Evolutionary conservation across 2,113 vertebrate genomes (phyloP).

Genomic region (Trematocara nigrifrons): DNA sequence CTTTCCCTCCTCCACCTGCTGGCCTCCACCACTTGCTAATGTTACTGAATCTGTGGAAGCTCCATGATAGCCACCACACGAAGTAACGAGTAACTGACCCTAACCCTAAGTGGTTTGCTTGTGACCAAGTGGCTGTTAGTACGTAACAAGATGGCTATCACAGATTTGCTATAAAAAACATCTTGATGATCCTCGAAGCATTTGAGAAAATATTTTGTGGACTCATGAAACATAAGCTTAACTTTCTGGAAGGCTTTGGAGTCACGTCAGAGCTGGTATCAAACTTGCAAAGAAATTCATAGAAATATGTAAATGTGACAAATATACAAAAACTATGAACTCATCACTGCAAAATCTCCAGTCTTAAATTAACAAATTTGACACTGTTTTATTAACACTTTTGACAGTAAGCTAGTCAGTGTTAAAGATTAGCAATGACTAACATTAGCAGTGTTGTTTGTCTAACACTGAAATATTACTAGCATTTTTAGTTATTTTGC

Average conservation of each 20-base stretch:
- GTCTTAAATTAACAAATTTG: background rate
- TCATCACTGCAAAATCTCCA: background rate
- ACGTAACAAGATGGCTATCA: no score
- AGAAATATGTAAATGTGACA: background rate
- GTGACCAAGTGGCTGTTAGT: no score
- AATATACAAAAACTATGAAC: background rate
- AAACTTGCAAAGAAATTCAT: background rate
- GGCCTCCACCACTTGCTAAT: no score
- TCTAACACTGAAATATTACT: background rate
- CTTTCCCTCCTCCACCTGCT: no score
- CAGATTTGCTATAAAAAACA: background rate
- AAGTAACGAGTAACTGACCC: no score
- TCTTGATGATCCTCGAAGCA: background rate
- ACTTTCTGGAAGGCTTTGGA: background rate
- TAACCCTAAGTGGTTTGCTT: no score
- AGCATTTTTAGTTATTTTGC: background rate
- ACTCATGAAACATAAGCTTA: background rate
- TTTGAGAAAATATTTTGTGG: background rate
- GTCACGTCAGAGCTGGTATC: background rate
- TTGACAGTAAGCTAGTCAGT: background rate
- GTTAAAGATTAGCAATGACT: background rate
- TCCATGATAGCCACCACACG: no score
- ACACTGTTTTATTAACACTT: no score
- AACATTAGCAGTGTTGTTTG: background rate
- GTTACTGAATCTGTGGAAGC: no score